phyloP scores from a whole-genome alignment of 2,113 vertebrate species.

The Holacanthus passer region DNA sequence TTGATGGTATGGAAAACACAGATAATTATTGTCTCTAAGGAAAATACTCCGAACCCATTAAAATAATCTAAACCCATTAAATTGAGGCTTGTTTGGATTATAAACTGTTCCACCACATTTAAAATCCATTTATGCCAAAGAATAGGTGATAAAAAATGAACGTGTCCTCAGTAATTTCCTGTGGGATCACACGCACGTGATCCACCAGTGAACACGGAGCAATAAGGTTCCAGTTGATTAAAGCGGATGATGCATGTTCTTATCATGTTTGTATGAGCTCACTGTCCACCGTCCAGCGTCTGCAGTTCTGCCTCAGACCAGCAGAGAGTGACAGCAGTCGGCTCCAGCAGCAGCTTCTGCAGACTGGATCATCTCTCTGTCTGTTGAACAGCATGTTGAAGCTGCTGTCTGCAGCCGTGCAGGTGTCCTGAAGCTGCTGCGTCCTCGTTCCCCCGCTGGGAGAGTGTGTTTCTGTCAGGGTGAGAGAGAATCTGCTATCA shows the following conservation, averaged over 20 bases:
- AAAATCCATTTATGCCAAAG: not conserved
- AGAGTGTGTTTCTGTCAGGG: not conserved
- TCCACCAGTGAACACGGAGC: not conserved
- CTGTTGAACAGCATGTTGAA: not conserved
- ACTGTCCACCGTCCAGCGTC: too few species aligned
- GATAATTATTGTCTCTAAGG: not conserved
- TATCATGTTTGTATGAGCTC: not conserved
- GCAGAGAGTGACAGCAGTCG: slow-evolving; percentile 72
- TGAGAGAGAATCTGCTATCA: not conserved
- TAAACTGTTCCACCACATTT: not conserved
- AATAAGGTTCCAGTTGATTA: not conserved
- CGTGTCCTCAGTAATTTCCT: not conserved
- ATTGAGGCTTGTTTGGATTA: not conserved
- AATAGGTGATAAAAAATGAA: not conserved
- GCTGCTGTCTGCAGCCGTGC: not conserved
- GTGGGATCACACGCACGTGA: not conserved
- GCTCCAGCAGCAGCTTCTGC: not conserved
- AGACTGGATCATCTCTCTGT: not conserved
- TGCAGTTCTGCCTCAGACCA: slow-evolving; percentile 71
- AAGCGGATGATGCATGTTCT: not conserved
- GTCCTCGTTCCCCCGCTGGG: not conserved
- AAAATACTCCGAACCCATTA: not conserved
- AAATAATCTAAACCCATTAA: not conserved
- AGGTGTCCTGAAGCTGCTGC: not conserved
- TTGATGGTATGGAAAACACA: not conserved